phyloP scores from a whole-genome alignment of 35 echinoderm and acorn worm genomes.

The Ophiothrix spiculata region DNA sequence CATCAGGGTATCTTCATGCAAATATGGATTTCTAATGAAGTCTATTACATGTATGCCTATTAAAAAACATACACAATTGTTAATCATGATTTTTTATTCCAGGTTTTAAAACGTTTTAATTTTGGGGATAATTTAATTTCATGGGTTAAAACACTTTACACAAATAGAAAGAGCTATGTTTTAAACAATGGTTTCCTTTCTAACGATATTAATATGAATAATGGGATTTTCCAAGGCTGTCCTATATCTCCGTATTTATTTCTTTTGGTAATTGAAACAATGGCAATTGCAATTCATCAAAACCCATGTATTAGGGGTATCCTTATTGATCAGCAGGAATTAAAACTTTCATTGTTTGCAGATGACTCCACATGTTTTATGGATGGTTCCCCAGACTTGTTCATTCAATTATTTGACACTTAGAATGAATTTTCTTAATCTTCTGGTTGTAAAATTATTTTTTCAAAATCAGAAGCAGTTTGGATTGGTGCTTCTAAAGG shows the following conservation, averaged over 20 bases:
- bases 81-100: too few species aligned
- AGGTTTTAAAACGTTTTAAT: too few species aligned
- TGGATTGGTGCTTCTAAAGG: constrained; percentile 12
- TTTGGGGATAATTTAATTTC: too few species aligned
- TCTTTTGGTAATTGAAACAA: background rate
- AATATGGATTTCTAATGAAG: too few species aligned
- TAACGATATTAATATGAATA: background rate
- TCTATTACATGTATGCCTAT: too few species aligned
- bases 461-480: constrained; percentile 16
- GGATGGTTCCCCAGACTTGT: background rate
- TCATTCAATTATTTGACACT: background rate
- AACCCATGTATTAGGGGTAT: background rate
- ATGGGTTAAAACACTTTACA: background rate
- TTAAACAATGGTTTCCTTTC: background rate
- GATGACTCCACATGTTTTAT: background rate
- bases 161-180: background rate
- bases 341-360: background rate
- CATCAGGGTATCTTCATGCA: too few species aligned
- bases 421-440: background rate
- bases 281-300: background rate
- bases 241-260: background rate
- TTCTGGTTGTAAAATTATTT: constrained; percentile 24
- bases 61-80: too few species aligned
- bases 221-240: background rate
- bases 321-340: background rate